Evolutionary conservation across 2,888 invertebrate genomes (phyloP).

Genomic region (Uropetala carovei): DNA sequence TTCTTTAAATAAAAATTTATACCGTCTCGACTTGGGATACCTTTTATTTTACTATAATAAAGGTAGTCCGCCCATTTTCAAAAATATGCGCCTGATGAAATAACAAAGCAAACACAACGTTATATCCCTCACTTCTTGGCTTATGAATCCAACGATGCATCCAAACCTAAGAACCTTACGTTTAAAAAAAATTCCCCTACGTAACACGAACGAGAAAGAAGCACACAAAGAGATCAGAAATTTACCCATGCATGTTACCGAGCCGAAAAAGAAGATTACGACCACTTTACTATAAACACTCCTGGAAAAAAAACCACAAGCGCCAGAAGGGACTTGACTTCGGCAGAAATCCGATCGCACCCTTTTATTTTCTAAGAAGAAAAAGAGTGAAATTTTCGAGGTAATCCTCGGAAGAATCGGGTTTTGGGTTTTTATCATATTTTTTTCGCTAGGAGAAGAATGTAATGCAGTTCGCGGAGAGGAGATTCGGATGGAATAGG

Average conservation of each 20-base stretch:
- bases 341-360: background rate
- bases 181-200: background rate
- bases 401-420: slow-evolving; percentile 17
- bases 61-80: too few relatives aligned
- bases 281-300: background rate
- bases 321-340: background rate
- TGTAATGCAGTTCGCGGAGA: background rate
- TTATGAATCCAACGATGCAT: too few relatives aligned
- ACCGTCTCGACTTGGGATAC: too few relatives aligned
- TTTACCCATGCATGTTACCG: background rate
- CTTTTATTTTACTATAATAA: too few relatives aligned
- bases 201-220: background rate
- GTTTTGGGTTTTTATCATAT: background rate
- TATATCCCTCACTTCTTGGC: too few relatives aligned
- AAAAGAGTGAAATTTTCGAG: background rate
- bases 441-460: background rate
- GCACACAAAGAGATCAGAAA: background rate
- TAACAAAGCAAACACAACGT: too few relatives aligned
- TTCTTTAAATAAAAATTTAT: too few relatives aligned
- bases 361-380: background rate
- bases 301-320: background rate
- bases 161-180: too few relatives aligned
- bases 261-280: background rate
- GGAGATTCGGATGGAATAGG: background rate
- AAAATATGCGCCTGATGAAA: too few relatives aligned